Base-by-base conservation (phyloP, 2,113 vertebrate species). In the Aythya baeri region DNA sequence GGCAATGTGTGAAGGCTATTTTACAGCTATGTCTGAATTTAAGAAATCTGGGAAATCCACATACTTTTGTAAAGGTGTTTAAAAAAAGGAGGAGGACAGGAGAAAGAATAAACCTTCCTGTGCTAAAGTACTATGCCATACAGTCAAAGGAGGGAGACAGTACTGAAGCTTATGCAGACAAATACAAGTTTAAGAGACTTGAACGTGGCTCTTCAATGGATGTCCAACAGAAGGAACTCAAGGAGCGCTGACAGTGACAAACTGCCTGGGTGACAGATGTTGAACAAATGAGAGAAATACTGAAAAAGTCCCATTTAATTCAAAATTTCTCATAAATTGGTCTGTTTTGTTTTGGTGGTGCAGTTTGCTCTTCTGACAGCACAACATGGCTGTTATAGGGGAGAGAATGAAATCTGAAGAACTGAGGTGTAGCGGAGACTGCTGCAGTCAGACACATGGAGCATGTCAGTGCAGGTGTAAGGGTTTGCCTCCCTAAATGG, bases 31-130 rank as follows among this genome's bases (percentile, higher is more conserved):
- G n/a, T 81, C 77, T 36, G 72, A 43, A 26, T 83, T 49, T 83
- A 65, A 82, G 62, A 75, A 81, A 74, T 58, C 63, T 83, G 38
- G 14, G 38, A 29, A 41, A 63, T 41, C 36, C 25, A 36, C 17
- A 21, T 9, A 2, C 22, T 88, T 83, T 77, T 83, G 52, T 83
- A 27, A 73, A 90, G 50, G 22, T 20, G 4, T 41, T 83, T 15
- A 22, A 22, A 1, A 25, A 11, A 17, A 6, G 1, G 23, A 13
- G 50, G 23, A 26, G 5, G 3, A 3, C 41, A 34, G 6, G 2
- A 3, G 50, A 38, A 6, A 0, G 2, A 29, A 12, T 7, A 72
- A 49, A 0, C 8, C 9, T 59, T 16, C 16, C 20, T 38, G 6
- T 63, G 5, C 17, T 50, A 14, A 72, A 29, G 34, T 80, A 11